Percentiles rank a stretch among this genome's conserved stretches.
Conservation (phyloP, 2,797 vertebrate species). For the Philypnodon macrostomus region DNA sequence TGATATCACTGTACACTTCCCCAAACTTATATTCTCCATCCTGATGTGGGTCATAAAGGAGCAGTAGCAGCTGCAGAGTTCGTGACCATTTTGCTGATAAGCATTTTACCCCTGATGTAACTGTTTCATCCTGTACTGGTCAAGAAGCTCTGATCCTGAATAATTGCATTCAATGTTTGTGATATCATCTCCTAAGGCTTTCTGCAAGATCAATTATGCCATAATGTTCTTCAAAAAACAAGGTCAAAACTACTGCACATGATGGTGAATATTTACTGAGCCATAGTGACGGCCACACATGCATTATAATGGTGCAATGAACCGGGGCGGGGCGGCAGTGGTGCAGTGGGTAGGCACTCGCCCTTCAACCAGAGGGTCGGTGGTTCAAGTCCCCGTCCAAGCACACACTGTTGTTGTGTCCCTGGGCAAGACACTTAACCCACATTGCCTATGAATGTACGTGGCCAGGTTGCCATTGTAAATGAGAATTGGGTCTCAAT, state of each 20-base stretch:
- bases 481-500: no score
- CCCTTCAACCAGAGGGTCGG: no score
- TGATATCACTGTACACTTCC: no score
- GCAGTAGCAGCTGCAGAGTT: neutral
- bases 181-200: conserved; percentile 13
- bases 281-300: conserved; percentile 30
- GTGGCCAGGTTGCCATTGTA: no score
- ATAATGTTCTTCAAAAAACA: conserved; percentile 34
- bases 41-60: conserved; percentile 1
- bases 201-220: conserved; percentile 35
- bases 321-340: no score
- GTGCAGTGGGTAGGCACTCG: no score
- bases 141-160: conserved; percentile 18
- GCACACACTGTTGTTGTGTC: no score
- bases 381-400: no score
- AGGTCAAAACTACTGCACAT: conserved; percentile 20
- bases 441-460: no score
- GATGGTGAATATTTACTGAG: conserved; percentile 25
- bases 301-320: conserved; percentile 29
- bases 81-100: neutral
- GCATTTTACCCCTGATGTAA: conserved; percentile 4
- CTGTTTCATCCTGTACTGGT: conserved; percentile 16
- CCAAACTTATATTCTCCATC: neutral
- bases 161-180: conserved; percentile 6
- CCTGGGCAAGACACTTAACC: no score